Evolutionary conservation across 2,797 vertebrate species (phyloP).

Genomic region (Ctenochaetus hawaiiensis): DNA sequence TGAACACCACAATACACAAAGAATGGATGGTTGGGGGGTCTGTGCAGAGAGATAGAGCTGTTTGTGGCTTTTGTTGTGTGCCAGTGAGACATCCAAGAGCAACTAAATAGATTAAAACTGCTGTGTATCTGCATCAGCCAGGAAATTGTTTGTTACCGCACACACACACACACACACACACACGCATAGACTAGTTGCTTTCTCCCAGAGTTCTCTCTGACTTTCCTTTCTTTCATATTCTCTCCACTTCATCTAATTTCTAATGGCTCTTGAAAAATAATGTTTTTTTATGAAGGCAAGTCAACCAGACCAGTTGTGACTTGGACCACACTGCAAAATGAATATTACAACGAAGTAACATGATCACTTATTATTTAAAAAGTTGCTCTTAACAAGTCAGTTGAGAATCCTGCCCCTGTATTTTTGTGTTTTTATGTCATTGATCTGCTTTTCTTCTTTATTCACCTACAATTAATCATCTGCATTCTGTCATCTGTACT

Average conservation of each 20-base stretch:
- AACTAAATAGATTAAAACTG: constrained; percentile 74
- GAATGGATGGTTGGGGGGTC: constrained; percentile 44
- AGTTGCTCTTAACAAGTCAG: constrained; percentile 23
- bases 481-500: constrained; percentile 14
- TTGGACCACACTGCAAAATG: constrained; percentile 17
- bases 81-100: constrained; percentile 66
- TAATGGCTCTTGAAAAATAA: constrained; percentile 21
- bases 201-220: constrained; percentile 38
- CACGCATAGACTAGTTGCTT: constrained; percentile 41
- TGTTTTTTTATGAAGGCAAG: constrained; percentile 22
- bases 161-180: constrained; percentile 16
- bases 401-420: constrained; percentile 9
- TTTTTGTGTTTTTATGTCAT: constrained; percentile 24
- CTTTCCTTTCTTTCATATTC: constrained; percentile 55
- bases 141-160: constrained; percentile 66
- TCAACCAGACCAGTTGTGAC: constrained; percentile 20
- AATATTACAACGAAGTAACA: constrained; percentile 10
- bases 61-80: constrained; percentile 73
- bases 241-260: constrained; percentile 44
- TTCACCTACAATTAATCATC: constrained; percentile 37
- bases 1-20: constrained; percentile 45
- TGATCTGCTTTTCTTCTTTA: constrained; percentile 42
- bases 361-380: constrained; percentile 19
- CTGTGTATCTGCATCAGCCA: constrained; percentile 70
- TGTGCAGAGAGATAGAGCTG: constrained; percentile 68